A percentile compares a stretch with the other conserved stretches of the same genome.
phyloP scores from a whole-genome alignment of 1,140 invertebrate species.

The Akabosia matsudoensis region DNA sequence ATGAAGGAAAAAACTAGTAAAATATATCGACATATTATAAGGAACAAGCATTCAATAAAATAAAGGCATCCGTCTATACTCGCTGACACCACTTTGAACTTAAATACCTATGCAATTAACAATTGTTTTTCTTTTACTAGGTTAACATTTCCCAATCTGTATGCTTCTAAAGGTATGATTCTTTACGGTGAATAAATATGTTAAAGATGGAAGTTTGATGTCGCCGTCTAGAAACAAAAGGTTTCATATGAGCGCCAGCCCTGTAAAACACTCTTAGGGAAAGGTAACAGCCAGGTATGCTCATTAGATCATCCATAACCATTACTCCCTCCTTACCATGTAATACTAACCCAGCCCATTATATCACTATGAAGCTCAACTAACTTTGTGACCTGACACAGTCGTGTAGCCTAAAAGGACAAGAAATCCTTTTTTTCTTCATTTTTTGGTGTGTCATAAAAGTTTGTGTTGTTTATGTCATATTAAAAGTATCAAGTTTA shows the following conservation, averaged over 20 bases:
- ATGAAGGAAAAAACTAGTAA: neutral
- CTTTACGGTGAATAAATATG: too few species aligned
- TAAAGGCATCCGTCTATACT: too few species aligned
- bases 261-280: neutral
- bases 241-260: neutral
- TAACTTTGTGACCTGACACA: neutral
- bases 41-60: neutral
- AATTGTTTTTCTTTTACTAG: too few species aligned
- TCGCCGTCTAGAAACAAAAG: constrained; percentile 23
- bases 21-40: neutral
- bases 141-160: too few species aligned
- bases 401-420: neutral
- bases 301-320: too few species aligned
- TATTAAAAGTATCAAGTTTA: constrained; percentile 12
- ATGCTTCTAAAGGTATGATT: too few species aligned
- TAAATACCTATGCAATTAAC: too few species aligned
- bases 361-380: too few species aligned
- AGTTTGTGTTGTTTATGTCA: neutral
- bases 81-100: too few species aligned
- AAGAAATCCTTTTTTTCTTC: neutral
- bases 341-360: constrained; percentile 10
- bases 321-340: too few species aligned
- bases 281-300: too few species aligned
- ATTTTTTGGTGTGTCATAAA: neutral
- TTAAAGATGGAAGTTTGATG: neutral